Evolutionary conservation across 2,888 invertebrate genomes (phyloP).

Genomic region (Nineta flava): DNA sequence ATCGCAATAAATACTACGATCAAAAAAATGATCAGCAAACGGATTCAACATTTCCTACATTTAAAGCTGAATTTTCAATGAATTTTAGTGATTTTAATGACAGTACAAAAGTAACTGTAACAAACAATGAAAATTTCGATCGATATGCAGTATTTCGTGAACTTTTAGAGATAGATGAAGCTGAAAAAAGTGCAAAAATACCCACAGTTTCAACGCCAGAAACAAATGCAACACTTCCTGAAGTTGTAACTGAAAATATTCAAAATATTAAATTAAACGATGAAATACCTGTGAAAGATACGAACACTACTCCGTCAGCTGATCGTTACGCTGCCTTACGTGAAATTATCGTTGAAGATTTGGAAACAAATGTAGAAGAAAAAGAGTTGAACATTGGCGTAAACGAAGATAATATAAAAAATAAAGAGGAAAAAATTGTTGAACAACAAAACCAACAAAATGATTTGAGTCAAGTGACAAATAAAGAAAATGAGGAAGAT

Average conservation of each 20-base stretch:
- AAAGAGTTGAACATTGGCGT: conserved; percentile 21
- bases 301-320: conserved; percentile 27
- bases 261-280: conserved; percentile 22
- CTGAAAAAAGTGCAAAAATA: conserved; percentile 28
- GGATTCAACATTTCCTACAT: conserved; percentile 36
- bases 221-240: conserved; percentile 7
- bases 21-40: conserved; percentile 15
- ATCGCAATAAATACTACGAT: conserved; percentile 22
- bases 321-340: conserved; percentile 71
- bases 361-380: conserved; percentile 24
- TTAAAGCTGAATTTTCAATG: conserved; percentile 47
- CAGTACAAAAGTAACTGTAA: conserved; percentile 13
- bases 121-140: conserved; percentile 37
- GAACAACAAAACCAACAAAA: conserved; percentile 14
- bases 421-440: conserved; percentile 19
- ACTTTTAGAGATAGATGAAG: conserved; percentile 57
- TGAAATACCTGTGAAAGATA: conserved; percentile 23
- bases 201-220: conserved; percentile 15
- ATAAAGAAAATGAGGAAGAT: conserved; percentile 13
- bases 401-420: conserved; percentile 30
- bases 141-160: conserved; percentile 81
- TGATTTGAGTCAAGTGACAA: conserved; percentile 15
- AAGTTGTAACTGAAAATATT: conserved; percentile 25
- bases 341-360: conserved; percentile 49
- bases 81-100: conserved; percentile 45